Percentiles rank a stretch among this genome's conserved stretches.
These are phyloP conservation scores for Brachionus rubens DNA, from an alignment of 1,140 invertebrate genomes.

Conservation along the genomic window DNA sequence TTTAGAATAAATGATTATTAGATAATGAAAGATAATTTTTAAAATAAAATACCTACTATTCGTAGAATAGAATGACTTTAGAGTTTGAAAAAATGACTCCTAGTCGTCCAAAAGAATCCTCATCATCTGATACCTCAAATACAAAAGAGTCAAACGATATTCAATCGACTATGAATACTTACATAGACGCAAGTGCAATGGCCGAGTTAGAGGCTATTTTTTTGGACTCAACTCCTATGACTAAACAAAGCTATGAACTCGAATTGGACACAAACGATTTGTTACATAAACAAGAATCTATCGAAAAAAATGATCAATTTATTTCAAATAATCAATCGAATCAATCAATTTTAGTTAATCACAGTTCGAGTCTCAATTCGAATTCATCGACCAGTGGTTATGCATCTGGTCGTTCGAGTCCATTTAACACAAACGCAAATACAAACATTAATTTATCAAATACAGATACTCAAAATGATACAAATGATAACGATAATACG, in stretches of 20 bases:
- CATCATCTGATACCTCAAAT: neutral
- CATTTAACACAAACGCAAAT: neutral
- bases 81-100: neutral
- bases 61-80: no score
- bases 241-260: neutral
- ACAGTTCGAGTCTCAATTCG: conserved; percentile 38
- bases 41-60: no score
- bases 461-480: neutral
- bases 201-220: conserved; percentile 3
- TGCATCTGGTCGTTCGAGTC: conserved; percentile 16
- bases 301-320: neutral
- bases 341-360: neutral
- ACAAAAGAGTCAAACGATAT: neutral
- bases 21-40: no score
- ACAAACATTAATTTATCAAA: neutral
- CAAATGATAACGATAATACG: neutral
- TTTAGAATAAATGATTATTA: no score
- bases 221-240: neutral
- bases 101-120: neutral
- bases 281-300: neutral
- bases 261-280: neutral
- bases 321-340: neutral
- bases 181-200: conserved; percentile 7
- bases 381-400: conserved; percentile 26
- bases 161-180: neutral